Evolutionary conservation across 2,888 invertebrate genomes (phyloP).

Genomic region (Tanypteryx hageni): DNA sequence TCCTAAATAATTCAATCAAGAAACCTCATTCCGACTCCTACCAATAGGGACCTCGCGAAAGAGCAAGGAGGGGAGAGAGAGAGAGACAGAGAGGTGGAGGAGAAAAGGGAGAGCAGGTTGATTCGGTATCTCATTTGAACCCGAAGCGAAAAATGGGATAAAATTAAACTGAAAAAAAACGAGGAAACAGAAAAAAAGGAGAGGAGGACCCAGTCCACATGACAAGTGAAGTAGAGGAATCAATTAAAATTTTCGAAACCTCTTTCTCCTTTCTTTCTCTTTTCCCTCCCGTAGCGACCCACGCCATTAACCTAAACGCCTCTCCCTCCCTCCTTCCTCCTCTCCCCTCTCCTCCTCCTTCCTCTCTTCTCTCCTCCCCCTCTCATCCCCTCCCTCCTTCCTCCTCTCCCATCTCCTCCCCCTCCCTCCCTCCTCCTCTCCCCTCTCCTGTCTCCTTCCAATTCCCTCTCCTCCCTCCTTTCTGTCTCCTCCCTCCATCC

Average conservation of each 20-base stretch:
- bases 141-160: background rate
- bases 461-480: background rate
- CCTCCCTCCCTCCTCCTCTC: background rate
- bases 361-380: background rate
- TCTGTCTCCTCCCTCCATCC: background rate
- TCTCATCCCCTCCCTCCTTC: background rate
- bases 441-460: background rate
- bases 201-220: background rate
- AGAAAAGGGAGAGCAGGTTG: background rate
- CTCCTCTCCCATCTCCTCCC: background rate
- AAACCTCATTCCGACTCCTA: background rate
- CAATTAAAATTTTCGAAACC: slow-evolving; percentile 10
- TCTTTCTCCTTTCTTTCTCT: background rate
- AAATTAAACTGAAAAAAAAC: background rate
- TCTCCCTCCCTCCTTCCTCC: background rate
- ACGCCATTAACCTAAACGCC: slow-evolving; percentile 18
- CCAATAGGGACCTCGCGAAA: background rate
- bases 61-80: background rate
- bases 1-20: slow-evolving; percentile 11
- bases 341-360: background rate
- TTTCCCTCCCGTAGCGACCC: background rate
- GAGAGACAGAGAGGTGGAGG: too few relatives aligned
- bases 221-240: background rate
- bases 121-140: background rate
- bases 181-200: background rate